Conservation (phyloP, 1,140 invertebrate genomes). For the Drosophila setifemur region DNA sequence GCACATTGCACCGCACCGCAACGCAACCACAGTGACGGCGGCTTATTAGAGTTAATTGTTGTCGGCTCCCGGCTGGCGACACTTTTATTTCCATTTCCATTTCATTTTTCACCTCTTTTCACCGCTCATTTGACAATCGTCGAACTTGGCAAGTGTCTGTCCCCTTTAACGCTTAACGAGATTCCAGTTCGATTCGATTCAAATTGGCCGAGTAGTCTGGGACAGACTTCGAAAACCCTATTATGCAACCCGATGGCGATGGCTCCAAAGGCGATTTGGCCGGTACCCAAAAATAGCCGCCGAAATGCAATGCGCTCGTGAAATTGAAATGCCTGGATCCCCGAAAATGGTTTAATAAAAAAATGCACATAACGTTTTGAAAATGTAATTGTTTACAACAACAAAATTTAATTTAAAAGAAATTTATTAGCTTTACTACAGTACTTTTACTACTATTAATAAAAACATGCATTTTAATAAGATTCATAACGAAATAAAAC, state of each 20-base stretch:
- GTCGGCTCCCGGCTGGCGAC: slow-evolving; percentile 22
- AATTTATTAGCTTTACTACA: too few species aligned
- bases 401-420: too few species aligned
- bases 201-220: neutral
- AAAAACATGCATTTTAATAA: too few species aligned
- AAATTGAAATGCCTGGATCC: too few species aligned
- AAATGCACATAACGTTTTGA: too few species aligned
- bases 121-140: slow-evolving; percentile 5
- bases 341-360: too few species aligned
- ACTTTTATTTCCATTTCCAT: slow-evolving; percentile 34
- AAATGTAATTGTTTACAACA: too few species aligned
- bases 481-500: too few species aligned
- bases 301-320: neutral
- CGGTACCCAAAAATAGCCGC: slow-evolving; percentile 22
- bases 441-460: too few species aligned
- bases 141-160: slow-evolving; percentile 25
- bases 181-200: slow-evolving; percentile 33
- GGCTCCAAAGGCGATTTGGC: slow-evolving; percentile 23
- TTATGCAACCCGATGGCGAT: slow-evolving; percentile 24
- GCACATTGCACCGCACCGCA: slow-evolving; percentile 41
- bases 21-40: neutral
- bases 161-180: slow-evolving; percentile 68
- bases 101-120: slow-evolving; percentile 12
- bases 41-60: slow-evolving; percentile 55
- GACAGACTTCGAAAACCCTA: slow-evolving; percentile 9